Evolutionary conservation across 2,797 vertebrate genomes (phyloP), one percentile per base, ranked within the genome.

Genomic region (Malacoctenus gilli): DNA sequence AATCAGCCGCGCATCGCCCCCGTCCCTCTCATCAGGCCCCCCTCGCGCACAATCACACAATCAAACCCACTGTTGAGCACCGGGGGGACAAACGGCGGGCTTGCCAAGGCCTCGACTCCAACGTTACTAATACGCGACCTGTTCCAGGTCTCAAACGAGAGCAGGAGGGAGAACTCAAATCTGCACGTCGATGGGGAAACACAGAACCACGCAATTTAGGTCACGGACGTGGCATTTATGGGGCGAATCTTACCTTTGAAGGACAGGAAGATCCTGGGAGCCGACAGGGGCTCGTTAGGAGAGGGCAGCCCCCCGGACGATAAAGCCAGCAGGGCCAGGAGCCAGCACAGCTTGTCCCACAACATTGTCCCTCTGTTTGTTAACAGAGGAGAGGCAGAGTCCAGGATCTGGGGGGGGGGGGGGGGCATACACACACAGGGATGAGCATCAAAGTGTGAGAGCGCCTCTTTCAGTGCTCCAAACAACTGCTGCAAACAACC

Each of bases 201-300:
- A 39, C 31, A 65, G 10, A 49, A 21, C 19, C 16, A 18, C 23
- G 57, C 18, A 37, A 63, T 71, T 18, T 55, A 52, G 41, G 46
- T 56, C 70, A 49, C 54, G 47, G 30, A 58, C 34, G 31, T 32
- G 16, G 42, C 14, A 40, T 54, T n/a, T 25, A 54, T 22, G 51
- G 52, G 36, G 34, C 14, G 4, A 64, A 48, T 25, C 87, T 87
- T 90, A 93, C 92, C 92, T 93, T 93, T 93, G 84, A 93, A 93
- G 82, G 92, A 91, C 44, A 93, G 82, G 85, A 91, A 92, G 76
- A 93, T 89, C 65, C 92, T 83, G 51, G 92, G 92, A 70, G 88
- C 90, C 4, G 92, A 92, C 41, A 90, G 82, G 19, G 86, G 77
- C 56, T 90, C 89, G 16, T 43, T 87, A 68, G 88, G 61, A 40